These are phyloP conservation scores for Cerastoderma edule DNA, from an alignment of 2,888 invertebrate genomes.

Conservation along the genomic window DNA sequence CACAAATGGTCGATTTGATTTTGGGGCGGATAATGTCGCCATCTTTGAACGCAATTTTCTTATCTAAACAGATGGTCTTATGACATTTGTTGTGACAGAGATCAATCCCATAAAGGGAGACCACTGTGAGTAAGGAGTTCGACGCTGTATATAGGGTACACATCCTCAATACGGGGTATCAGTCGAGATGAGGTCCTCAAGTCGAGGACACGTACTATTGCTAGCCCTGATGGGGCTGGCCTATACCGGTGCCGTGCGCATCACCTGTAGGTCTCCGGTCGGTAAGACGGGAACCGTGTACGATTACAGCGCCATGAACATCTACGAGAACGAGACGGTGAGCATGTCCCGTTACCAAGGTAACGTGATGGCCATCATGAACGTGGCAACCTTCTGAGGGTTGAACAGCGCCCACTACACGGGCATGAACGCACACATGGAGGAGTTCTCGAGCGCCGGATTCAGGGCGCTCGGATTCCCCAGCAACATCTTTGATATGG, in stretches of 20 bases:
- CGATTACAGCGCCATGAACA: constrained; percentile 59
- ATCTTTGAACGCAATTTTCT: too few species aligned
- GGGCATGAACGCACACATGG: constrained; percentile 84
- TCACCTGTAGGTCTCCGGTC: constrained; percentile 29
- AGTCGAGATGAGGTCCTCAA: neutral
- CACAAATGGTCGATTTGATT: too few species aligned
- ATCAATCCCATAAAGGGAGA: too few species aligned
- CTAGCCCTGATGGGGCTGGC: constrained; percentile 39
- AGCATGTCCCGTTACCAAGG: constrained; percentile 50
- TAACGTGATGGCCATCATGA: constrained; percentile 82
- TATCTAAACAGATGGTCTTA: too few species aligned
- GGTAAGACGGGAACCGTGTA: constrained; percentile 43
- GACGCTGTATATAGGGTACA: too few species aligned
- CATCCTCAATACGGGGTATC: too few species aligned
- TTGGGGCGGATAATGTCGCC: too few species aligned
- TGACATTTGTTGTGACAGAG: too few species aligned
- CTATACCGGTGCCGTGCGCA: constrained; percentile 13
- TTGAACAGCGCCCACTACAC: constrained; percentile 83
- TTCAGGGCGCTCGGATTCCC: constrained; percentile 84
- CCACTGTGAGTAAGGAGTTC: too few species aligned
- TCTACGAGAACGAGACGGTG: constrained; percentile 58
- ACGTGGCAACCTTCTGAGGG: constrained; percentile 85
- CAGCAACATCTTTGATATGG: constrained; percentile 84
- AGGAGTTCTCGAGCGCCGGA: constrained; percentile 73
- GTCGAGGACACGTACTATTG: constrained; percentile 35